Evolutionary conservation across 2,113 vertebrate species (phyloP).

Genomic region (Pelvicachromis taeniatus): DNA sequence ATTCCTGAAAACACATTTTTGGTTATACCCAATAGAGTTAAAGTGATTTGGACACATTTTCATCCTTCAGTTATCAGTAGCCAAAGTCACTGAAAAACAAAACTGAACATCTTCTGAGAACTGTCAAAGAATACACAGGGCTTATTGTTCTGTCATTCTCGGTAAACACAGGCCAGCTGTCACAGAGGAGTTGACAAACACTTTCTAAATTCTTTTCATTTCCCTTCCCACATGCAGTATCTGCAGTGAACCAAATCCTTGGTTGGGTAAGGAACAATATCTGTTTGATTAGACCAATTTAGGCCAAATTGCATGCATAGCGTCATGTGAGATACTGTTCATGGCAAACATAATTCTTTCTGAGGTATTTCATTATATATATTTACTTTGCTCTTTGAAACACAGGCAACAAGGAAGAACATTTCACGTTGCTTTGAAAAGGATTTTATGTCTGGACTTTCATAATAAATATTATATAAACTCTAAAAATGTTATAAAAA

Average conservation of each 20-base stretch:
- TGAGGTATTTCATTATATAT: not conserved
- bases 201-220: not conserved
- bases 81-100: not conserved
- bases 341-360: not conserved
- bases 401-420: not conserved
- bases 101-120: not conserved
- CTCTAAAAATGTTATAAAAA: not conserved
- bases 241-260: not conserved
- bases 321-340: not conserved
- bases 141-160: not conserved
- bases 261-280: not conserved
- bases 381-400: not conserved
- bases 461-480: not conserved
- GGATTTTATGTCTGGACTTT: not conserved
- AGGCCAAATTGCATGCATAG: not conserved
- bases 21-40: not conserved
- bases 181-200: not conserved
- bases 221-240: not conserved
- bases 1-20: not conserved
- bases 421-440: not conserved
- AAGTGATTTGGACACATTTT: not conserved
- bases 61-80: not conserved
- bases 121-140: not conserved
- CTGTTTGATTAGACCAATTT: not conserved
- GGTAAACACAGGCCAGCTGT: not conserved